phyloP scores from a whole-genome alignment of 2,888 invertebrate genomes.

The Tuta absoluta region DNA sequence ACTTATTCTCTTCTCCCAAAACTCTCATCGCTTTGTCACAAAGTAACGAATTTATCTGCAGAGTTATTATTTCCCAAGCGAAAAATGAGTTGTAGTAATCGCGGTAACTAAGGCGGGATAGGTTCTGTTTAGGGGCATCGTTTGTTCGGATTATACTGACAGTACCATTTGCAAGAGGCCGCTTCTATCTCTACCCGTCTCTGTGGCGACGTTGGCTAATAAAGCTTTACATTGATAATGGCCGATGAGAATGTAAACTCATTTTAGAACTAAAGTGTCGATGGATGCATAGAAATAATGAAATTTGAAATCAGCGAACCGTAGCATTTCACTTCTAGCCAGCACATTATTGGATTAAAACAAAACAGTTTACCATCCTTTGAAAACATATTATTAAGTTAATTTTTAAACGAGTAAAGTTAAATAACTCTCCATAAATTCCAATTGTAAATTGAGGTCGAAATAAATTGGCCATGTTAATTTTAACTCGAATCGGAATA shows the following conservation, averaged over 20 bases:
- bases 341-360: conserved; percentile 33
- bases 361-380: conserved; percentile 45
- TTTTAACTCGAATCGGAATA: not conserved
- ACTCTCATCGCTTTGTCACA: not conserved
- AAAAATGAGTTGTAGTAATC: conserved; percentile 21
- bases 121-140: conserved; percentile 39
- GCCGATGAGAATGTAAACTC: not conserved
- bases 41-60: conserved; percentile 9
- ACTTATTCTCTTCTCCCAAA: not conserved
- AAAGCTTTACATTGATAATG: not conserved
- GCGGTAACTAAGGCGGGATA: conserved; percentile 28
- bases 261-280: not conserved
- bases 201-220: not conserved
- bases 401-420: conserved; percentile 25
- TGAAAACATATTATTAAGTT: conserved; percentile 24
- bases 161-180: conserved; percentile 43
- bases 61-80: conserved; percentile 20
- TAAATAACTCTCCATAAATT: conserved; percentile 4
- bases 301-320: conserved; percentile 23
- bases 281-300: not conserved
- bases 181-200: not conserved
- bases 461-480: conserved; percentile 1
- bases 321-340: conserved; percentile 37
- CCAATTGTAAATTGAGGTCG: conserved; percentile 3
- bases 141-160: conserved; percentile 55